These are phyloP conservation scores for Aplocera efformata DNA, from an alignment of 2,888 invertebrate genomes.

Conservation along the genomic window DNA sequence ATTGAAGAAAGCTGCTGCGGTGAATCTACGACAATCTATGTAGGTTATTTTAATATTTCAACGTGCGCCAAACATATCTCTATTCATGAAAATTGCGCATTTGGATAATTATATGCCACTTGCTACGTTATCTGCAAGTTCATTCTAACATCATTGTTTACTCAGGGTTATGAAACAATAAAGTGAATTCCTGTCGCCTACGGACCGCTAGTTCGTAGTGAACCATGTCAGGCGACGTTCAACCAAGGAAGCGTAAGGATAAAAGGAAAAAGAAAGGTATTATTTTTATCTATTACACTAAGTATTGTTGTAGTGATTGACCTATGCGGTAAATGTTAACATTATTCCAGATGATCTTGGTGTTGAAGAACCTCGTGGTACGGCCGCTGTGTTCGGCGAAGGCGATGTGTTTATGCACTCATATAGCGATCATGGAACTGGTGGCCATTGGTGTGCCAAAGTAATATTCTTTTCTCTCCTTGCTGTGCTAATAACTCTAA, in stretches of 20 bases:
- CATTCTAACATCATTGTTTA: conserved; percentile 64
- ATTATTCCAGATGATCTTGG: conserved; percentile 69
- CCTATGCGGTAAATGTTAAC: conserved; percentile 2
- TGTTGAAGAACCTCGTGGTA: conserved; percentile 69
- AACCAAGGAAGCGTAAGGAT: conserved; percentile 92
- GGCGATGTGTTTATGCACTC: conserved; percentile 90
- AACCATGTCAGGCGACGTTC: conserved; percentile 92
- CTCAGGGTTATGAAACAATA: conserved; percentile 77
- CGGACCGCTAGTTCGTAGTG: conserved; percentile 61
- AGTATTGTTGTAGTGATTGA: not conserved
- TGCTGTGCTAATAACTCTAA: conserved; percentile 84
- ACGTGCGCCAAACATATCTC: conserved; percentile 58
- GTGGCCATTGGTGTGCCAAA: conserved; percentile 92
- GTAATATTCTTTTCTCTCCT: conserved; percentile 89
- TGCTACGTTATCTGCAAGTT: conserved; percentile 45
- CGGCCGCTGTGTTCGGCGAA: conserved; percentile 69
- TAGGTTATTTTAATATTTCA: conserved; percentile 75
- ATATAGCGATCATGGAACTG: conserved; percentile 87
- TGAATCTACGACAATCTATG: conserved; percentile 54
- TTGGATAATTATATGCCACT: conserved; percentile 51
- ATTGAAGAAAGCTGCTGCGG: conserved; percentile 66
- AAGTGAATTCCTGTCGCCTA: conserved; percentile 60
- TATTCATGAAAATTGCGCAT: conserved; percentile 69
- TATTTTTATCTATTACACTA: conserved; percentile 6
- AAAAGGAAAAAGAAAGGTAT: conserved; percentile 91